Conservation (phyloP, 2,888 invertebrate genomes). For the Resseliella maxima region DNA sequence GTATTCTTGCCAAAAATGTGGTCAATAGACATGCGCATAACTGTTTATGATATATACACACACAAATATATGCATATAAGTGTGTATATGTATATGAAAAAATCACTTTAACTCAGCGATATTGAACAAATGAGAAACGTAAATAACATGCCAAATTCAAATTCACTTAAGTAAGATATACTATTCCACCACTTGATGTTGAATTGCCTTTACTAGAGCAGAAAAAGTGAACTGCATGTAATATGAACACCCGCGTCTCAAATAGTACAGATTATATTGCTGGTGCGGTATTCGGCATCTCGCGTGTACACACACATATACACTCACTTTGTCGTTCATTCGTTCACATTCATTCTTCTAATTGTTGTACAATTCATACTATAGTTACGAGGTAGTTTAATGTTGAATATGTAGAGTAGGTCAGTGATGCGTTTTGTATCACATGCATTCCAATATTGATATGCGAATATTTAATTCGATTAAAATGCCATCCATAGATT, state of each 20-base stretch:
- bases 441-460: slow-evolving; percentile 26
- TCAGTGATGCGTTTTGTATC: slow-evolving; percentile 35
- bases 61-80: neutral
- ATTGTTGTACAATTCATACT: neutral
- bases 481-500: neutral
- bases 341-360: neutral
- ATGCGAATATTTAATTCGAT: slow-evolving; percentile 36
- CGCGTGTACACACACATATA: neutral
- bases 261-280: neutral
- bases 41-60: neutral
- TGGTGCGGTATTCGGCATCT: neutral
- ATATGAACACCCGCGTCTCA: neutral
- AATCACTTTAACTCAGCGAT: slow-evolving; percentile 10
- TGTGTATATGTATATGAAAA: too few relatives aligned
- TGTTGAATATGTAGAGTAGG: slow-evolving; percentile 30
- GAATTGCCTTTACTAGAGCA: slow-evolving; percentile 33
- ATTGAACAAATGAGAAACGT: slow-evolving; percentile 48
- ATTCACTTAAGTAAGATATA: slow-evolving; percentile 35
- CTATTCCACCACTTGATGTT: slow-evolving; percentile 26
- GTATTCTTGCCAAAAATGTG: neutral
- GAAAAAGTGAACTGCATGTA: neutral
- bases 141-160: slow-evolving; percentile 40
- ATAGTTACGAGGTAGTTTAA: neutral
- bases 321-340: neutral
- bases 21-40: slow-evolving; percentile 20